Evolutionary conservation across 2,888 invertebrate species (phyloP).

Genomic region (Monoplex corrugatus): DNA sequence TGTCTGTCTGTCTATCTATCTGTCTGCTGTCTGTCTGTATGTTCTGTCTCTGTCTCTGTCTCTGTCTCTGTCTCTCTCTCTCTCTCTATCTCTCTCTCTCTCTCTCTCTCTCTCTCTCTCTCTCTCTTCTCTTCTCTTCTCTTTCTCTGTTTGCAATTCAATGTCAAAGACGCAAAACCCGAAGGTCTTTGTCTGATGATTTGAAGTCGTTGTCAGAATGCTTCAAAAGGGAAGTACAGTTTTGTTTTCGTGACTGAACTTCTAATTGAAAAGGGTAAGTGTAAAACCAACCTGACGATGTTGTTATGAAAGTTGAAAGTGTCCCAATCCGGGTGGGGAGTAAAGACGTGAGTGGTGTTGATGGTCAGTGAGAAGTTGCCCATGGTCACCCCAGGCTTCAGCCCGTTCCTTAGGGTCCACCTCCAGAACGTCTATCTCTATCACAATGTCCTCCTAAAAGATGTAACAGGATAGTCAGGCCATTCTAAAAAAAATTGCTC

Average conservation of each 20-base stretch:
- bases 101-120: neutral
- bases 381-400: neutral
- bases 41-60: neutral
- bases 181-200: too few relatives aligned
- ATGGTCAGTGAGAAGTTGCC: neutral
- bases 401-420: neutral
- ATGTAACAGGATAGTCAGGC: too few relatives aligned
- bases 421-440: neutral
- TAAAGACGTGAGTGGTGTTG: neutral
- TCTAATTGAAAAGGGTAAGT: too few relatives aligned
- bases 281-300: too few relatives aligned
- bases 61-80: neutral
- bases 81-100: neutral
- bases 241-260: too few relatives aligned
- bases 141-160: too few relatives aligned
- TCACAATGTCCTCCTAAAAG: neutral
- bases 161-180: too few relatives aligned
- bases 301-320: conserved; percentile 5
- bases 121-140: neutral
- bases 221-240: too few relatives aligned
- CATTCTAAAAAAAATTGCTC: too few relatives aligned
- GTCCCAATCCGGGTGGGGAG: neutral
- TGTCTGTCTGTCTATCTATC: neutral
- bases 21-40: neutral
- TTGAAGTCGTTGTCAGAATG: too few relatives aligned